phyloP scores from a whole-genome alignment of 2,113 vertebrate species.

The Bubo blakistoni region DNA sequence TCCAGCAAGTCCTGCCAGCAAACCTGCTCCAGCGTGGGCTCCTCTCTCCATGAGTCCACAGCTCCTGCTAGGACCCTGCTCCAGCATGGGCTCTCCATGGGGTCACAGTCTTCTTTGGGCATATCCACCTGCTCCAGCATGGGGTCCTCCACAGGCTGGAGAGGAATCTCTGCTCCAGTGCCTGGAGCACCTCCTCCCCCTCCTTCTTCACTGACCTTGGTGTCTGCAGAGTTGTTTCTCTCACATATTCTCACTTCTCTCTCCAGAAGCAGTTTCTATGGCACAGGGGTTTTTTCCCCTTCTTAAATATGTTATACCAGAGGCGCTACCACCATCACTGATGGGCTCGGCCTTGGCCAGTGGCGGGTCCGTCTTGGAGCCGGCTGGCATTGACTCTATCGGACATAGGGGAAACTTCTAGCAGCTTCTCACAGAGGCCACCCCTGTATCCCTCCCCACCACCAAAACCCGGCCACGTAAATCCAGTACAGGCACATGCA shows the following conservation, averaged over 20 bases:
- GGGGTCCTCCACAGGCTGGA: fast-evolving
- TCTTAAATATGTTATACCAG: neutral
- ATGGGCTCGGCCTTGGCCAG: neutral
- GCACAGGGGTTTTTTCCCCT: neutral
- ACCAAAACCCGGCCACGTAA: neutral
- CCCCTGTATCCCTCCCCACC: too few relatives aligned
- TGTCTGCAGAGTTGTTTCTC: neutral
- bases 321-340: fast-evolving
- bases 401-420: fast-evolving
- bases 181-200: fast-evolving
- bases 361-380: fast-evolving
- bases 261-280: neutral
- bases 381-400: fast-evolving
- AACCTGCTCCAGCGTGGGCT: neutral
- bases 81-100: fast-evolving
- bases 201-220: neutral
- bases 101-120: too few relatives aligned
- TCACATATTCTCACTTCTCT: neutral
- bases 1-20: neutral
- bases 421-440: neutral
- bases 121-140: neutral
- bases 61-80: fast-evolving
- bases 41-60: neutral
- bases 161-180: fast-evolving
- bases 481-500: fast-evolving